Evolutionary conservation across 2,888 invertebrate species (phyloP), one percentile per base, ranked within the genome.

Genomic region (Xylota sylvarum): DNA sequence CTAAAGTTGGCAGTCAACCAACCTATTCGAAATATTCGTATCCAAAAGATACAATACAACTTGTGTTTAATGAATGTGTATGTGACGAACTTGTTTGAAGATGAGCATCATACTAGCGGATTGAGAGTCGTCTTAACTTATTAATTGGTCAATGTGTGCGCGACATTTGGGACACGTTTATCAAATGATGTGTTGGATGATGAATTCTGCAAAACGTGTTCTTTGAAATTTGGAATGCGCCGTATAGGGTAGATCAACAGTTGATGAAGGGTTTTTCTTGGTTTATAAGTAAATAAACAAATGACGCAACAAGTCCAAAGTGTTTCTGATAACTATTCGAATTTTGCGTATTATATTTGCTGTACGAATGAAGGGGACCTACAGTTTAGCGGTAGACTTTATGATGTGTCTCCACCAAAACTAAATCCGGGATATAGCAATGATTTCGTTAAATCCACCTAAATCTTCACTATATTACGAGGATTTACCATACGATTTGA

Each of bases 81-180:
- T 17, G 43, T 12, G 55, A 30, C 62, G 10, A 83, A 79, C 78
- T 35, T 73, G 83, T 78, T 73, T 14, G 60, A 83, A 62, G 72
- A 55, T 73, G 78, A 67, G 60, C 72, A 73, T 78, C 83, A 83
- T 60, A 72, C 83, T 14, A 4, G 1, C 43, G 35, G 58, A 48
- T 27, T 23, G 32, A 14, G 10, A 1, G n/a, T 27, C n/a, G 27
- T 5, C n/a, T 30, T 6, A 50, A 23, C 50, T 1, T 50, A 2
- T 10, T 52, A 14, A n/a, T 2, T 23, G n/a, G 10, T 27, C 9
- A 10, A 30, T 12, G 30, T 52, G 1, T 52, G 35, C 52, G 67
- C 52, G 67, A 37, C 35, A 35, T 48, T 65, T 48, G 48, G 9
- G 27, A 32, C 32, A 48, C 23, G 32, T 64, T 17, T 17, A 14